Evolutionary conservation across 2,888 invertebrate genomes (phyloP), one percentile per base, ranked within the genome.

Genomic region (Stenichneumon culpator): DNA sequence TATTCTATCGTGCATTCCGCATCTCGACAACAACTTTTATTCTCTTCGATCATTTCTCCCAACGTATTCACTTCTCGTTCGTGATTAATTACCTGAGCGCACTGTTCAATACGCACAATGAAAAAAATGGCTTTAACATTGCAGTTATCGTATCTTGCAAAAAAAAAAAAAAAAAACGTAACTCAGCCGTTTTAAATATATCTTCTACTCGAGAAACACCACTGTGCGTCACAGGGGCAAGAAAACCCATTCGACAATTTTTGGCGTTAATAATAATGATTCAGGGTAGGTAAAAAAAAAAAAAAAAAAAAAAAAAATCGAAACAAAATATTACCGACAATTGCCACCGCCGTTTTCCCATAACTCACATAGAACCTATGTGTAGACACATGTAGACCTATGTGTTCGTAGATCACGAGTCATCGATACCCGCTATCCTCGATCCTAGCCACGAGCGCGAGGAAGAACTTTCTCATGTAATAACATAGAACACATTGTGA

Each of bases 401-500:
- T n/a, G n/a, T n/a, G n/a, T n/a, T n/a, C n/a, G 11, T 28, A 74
- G 74, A 63, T 50, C 47, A 63, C 44, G 32, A 25, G 63, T 63
- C 44, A 74, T 74, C 63, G 74, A 74, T 74, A 74, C 63, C 60
- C 25, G 7, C 39, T 32, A 60, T 73, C 16, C 57, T 39, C 22
- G 57, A 73, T 25, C 22, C 44, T 73, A n/a, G n/a, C 73, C 28
- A 60, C 73, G 47, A 39, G 25, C 5, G 9, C 44, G 32, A 65
- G 32, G 73, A 57, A 65, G 14, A 25, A 22, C 57, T 57, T 19
- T 78, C 72, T 67, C 54, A 16, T 57, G 36, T 82, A 82, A 84
- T 83, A 39, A 74, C 69, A 84, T 79, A 65, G 75, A n/a, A n/a
- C n/a, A 22, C 25, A 70, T 11, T 14, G 28, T 19, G 52, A 68